Percentiles rank a stretch among this genome's conserved stretches.
These are phyloP conservation scores for Heterochromis multidens DNA, from an alignment of 2,113 vertebrate genomes.

Conservation along the genomic window DNA sequence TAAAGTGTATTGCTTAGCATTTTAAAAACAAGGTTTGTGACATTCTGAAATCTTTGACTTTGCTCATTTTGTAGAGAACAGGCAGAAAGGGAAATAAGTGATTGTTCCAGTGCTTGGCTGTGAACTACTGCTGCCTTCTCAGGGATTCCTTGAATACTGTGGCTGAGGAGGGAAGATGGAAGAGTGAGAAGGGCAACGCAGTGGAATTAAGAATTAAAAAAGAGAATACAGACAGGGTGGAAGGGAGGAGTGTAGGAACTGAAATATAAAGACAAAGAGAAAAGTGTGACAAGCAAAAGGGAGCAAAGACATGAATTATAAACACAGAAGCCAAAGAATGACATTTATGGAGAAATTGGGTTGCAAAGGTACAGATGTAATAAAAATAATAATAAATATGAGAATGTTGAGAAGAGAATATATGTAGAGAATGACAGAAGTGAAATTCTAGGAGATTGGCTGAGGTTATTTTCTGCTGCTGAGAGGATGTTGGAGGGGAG, in stretches of 20 bases:
- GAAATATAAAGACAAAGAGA: not conserved
- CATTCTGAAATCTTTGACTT: not conserved
- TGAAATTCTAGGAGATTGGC: not conserved
- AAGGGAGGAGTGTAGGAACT: not conserved
- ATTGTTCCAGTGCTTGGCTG: not conserved
- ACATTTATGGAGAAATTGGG: not conserved
- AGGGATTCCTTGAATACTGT: conserved; percentile 41
- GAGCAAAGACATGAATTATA: not conserved
- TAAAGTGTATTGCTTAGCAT: not conserved
- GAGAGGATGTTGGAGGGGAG: not conserved
- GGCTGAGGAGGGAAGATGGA: not conserved
- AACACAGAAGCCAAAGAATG: not conserved
- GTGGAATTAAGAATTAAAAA: not conserved
- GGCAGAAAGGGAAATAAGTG: not conserved
- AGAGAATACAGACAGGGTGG: not conserved
- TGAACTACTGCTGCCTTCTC: conserved; percentile 4
- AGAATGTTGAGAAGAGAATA: too few relatives aligned
- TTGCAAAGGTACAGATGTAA: not conserved
- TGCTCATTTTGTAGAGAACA: not conserved
- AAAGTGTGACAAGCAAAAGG: not conserved
- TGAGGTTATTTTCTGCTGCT: not conserved
- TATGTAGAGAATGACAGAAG: not conserved
- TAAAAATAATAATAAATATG: too few relatives aligned
- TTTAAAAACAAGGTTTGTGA: not conserved
- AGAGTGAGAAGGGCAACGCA: not conserved